Evolutionary conservation across 1,140 invertebrate genomes (phyloP).

Genomic region (Ylistrum balloti): DNA sequence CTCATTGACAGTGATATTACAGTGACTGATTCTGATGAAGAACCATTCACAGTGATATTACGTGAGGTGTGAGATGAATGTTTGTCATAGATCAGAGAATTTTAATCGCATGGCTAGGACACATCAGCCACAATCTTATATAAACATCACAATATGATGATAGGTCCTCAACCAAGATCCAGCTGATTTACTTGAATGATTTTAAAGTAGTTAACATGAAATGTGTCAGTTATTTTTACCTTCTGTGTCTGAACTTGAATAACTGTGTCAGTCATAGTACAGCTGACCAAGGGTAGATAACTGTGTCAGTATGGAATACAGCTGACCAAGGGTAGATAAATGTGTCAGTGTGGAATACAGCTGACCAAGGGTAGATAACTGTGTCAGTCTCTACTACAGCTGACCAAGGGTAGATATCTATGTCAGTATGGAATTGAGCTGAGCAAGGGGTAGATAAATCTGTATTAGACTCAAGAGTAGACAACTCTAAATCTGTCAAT

Average conservation of each 20-base stretch:
- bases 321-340: not conserved
- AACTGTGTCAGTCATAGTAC: no score
- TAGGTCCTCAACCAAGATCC: not conserved
- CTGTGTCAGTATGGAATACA: no score
- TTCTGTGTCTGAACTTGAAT: not conserved
- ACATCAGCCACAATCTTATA: not conserved
- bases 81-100: not conserved
- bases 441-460: no score
- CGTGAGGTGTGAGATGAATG: no score
- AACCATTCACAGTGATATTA: no score
- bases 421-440: not conserved
- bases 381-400: no score
- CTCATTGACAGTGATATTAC: not conserved
- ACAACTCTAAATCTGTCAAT: no score
- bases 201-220: not conserved
- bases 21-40: not conserved
- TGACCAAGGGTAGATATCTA: not conserved
- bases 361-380: no score
- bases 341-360: not conserved
- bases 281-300: not conserved
- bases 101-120: not conserved
- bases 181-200: not conserved
- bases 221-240: not conserved
- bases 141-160: not conserved
- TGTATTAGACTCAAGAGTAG: no score